phyloP scores from a whole-genome alignment of 2,888 invertebrate genomes.

The Eilema depressum region DNA sequence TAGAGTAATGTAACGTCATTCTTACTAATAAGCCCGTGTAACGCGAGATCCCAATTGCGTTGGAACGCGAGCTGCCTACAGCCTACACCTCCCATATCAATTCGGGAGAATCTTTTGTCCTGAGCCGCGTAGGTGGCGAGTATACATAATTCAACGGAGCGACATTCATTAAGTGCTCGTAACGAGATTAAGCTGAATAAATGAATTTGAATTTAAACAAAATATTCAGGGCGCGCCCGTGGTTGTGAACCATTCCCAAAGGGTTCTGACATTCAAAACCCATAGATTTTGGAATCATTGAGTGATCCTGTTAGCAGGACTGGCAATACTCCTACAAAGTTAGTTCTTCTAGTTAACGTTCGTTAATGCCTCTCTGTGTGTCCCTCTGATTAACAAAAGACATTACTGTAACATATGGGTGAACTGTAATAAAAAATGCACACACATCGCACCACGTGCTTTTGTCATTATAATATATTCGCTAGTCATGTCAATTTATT shows the following conservation, averaged over 20 bases:
- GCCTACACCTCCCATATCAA: conserved; percentile 31
- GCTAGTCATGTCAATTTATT: not conserved
- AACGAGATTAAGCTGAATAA: conserved; percentile 56
- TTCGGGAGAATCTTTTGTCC: conserved; percentile 40
- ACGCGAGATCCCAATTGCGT: conserved; percentile 20
- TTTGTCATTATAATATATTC: not conserved
- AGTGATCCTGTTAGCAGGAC: not conserved
- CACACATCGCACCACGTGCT: not conserved
- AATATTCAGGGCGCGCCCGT: conserved; percentile 31
- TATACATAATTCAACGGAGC: conserved; percentile 53
- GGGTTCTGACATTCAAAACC: not conserved
- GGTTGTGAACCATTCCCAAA: not conserved
- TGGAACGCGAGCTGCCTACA: conserved; percentile 14
- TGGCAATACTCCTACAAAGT: too few species aligned
- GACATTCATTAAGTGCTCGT: conserved; percentile 57
- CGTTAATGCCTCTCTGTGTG: not conserved
- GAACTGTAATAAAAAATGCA: not conserved
- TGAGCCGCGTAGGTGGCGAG: conserved; percentile 23
- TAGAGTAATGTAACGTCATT: conserved; percentile 13
- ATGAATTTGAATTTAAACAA: conserved; percentile 55
- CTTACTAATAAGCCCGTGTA: conserved; percentile 13
- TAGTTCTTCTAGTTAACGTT: too few species aligned
- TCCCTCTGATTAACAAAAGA: not conserved
- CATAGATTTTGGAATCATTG: not conserved
- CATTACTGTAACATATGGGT: not conserved